Base-by-base conservation (phyloP, 2,113 vertebrate genomes). In the Aramus guarauna region DNA sequence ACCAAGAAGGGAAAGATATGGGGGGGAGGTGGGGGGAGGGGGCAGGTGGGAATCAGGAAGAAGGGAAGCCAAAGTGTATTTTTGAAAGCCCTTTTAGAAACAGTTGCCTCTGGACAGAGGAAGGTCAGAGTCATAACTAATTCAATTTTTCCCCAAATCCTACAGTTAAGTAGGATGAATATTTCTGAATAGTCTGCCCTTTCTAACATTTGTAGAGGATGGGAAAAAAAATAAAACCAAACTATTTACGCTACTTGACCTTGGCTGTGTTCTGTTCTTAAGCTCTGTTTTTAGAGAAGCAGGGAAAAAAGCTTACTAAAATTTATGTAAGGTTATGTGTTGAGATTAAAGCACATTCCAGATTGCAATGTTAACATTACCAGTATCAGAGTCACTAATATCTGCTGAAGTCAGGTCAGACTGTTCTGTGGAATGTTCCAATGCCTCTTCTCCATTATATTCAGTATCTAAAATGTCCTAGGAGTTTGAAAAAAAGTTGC, bases 381-480 rank as follows among this genome's bases (percentile, higher is more conserved):
- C 96, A 47, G 53, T 77, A 30, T 75, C 76, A 41, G 60, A 80
- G 41, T 90, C 94, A 69, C 30, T 81, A 52, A 64, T 58, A 75
- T 81, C 88, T 90, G 58, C 82, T 75, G 88, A 92, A 58, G 78
- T 85, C 14, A 10, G 71, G 36, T 69, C 66, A 64, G 89, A 77
- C 16, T 80, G 92, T 41, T 96, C 74, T 77, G 66, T 94, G 48
- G 39, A 71, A 74, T 48, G 82, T 68, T 93, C 85, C 71, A 90
- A 15, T 14, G 34, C 37, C 78, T 59, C 64, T 88, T 89, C 52
- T 72, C 59, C 72, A 22, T 90, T 94, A 82, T 43, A 75, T 36
- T 72, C 83, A 67, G 71, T n/a, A 71, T 67, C 32, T 52, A 93
- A 48, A 32, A 48, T 14, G 11, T 74, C 48, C 96, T 97, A 37